Evolutionary conservation across 2,888 invertebrate genomes (phyloP), one percentile per base, ranked within the genome.

Genomic region (Octonoba sinensis): DNA sequence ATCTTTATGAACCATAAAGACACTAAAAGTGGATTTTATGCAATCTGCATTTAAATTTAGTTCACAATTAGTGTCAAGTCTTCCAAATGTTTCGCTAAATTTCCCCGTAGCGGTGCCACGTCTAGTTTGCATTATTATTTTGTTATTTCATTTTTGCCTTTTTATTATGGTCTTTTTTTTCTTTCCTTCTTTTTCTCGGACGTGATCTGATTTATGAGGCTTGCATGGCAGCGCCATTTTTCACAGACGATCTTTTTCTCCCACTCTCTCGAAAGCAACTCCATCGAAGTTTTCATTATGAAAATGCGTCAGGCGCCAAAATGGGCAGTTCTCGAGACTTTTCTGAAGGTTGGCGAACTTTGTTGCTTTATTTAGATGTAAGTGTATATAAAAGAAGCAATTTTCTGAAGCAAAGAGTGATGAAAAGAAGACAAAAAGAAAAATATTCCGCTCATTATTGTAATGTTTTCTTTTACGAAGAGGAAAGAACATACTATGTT

Each of bases 41-140:
- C 76, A 76, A 76, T 76, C 76, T 62, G 60, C 76, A 76, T 76
- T 76, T 76, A 76, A 76, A 76, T 76, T 76, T 69, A 76, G 57
- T 70, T 24, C 44, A 65, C 76, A 76, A 76, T 76, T 76, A 76
- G 76, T 76, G 76, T 76, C 76, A 76, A 69, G 56, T 62, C 60
- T 56, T 69, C 67, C 57, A 76, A 69, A 69, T 54, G 22, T 76
- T 76, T 62, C 69, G 62, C 62, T 76, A 69, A 54, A 69, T 76
- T 76, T 76, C 70, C 74, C 47, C 47, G 20, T 27, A 22, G 47
- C 24, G 64, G 16, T 74, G 66, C 75, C 75, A 66, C 47, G 69
- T 76, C 76, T 20, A 69, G 76, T 69, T 75, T 67, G 69, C 67
- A 51, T 49, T 76, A 51, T 75, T 66, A 59, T 67, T 67, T 24